phyloP scores from a whole-genome alignment of 2,113 vertebrate species.

The Misgurnus mizolepis region DNA sequence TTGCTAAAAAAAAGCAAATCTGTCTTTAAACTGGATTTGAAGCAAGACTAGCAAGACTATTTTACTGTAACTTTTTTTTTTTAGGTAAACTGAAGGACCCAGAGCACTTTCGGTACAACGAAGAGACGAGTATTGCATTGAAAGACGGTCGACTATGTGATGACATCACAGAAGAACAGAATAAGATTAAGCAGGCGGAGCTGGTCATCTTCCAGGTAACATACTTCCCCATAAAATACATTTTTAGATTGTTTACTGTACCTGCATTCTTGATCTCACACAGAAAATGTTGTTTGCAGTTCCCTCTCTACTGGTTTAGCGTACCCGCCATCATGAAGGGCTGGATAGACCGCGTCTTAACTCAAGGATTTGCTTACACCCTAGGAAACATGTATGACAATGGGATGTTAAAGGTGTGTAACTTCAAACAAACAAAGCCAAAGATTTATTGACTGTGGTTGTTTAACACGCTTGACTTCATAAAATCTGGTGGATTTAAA shows the following conservation, averaged over 20 bases:
- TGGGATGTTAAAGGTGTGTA: conserved; percentile 78
- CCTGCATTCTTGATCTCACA: background rate
- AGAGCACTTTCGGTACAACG: conserved; percentile 70
- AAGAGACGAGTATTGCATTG: conserved; percentile 71
- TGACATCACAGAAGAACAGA: conserved; percentile 78
- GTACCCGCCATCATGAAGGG: conserved; percentile 85
- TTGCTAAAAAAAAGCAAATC: too few species aligned
- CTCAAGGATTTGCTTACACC: conserved; percentile 76
- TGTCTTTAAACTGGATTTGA: background rate
- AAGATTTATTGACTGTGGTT: background rate
- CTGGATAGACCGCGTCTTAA: conserved; percentile 81
- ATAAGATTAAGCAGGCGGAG: conserved; percentile 78
- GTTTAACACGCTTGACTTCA: too few species aligned
- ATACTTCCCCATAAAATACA: conserved; percentile 1
- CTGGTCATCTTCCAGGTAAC: conserved; percentile 86
- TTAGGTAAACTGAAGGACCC: conserved; percentile 73
- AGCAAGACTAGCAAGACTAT: background rate
- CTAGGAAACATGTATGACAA: conserved; percentile 73
- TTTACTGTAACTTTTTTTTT: background rate
- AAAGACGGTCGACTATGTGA: conserved; percentile 73
- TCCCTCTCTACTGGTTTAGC: conserved; percentile 84
- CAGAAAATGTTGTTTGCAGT: conserved; percentile 66
- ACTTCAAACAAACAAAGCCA: background rate
- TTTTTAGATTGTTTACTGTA: background rate
- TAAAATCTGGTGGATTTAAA: background rate